A percentile compares a stretch with the other conserved stretches of the same genome.
Conservation (phyloP, 2,113 vertebrate genomes). For the Dicaeum eximium region DNA sequence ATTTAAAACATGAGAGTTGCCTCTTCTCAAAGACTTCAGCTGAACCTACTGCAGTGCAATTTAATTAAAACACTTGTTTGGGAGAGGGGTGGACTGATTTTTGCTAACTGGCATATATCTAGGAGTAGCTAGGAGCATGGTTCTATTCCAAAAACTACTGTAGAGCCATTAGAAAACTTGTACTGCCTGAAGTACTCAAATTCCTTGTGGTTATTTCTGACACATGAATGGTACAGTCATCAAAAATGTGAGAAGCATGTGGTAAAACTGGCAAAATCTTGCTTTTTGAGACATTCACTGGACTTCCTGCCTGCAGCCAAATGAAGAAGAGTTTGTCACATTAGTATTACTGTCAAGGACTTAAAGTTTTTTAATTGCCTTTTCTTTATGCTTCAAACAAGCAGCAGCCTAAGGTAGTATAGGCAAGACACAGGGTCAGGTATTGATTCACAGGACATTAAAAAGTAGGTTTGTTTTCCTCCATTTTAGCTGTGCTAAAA, state of each 20-base stretch:
- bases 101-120: neutral
- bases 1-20: neutral
- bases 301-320: neutral
- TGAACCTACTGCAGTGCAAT: neutral
- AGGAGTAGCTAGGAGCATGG: neutral
- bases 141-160: neutral
- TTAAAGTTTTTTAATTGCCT: neutral
- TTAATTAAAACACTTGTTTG: neutral
- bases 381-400: neutral
- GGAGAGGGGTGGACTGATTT: neutral
- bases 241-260: slow-evolving; percentile 17
- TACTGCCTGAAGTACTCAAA: neutral
- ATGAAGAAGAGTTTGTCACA: neutral
- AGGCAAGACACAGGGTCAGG: neutral
- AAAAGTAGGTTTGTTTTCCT: neutral
- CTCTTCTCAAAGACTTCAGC: neutral
- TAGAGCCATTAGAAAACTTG: neutral
- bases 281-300: neutral
- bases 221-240: neutral
- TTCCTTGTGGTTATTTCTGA: slow-evolving; percentile 3
- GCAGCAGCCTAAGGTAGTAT: neutral
- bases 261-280: neutral
- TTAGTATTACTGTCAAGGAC: neutral
- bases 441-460: neutral
- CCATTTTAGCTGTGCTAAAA: neutral